Conservation (phyloP, 1,140 invertebrate genomes). For the Hesperophylax magnus region DNA sequence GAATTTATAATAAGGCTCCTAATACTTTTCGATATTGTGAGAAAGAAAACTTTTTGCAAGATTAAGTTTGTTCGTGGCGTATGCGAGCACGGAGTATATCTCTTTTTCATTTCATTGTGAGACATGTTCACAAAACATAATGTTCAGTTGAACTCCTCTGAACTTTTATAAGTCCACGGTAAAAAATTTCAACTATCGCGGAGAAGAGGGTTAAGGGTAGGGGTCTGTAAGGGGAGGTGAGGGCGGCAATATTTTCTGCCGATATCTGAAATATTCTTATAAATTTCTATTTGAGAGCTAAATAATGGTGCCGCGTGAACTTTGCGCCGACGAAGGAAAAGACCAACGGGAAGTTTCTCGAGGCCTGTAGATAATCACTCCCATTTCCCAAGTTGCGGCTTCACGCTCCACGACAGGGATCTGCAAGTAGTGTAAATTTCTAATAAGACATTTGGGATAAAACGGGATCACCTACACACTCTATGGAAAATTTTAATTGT, state of each 20-base stretch:
- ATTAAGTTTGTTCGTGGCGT: too few relatives aligned
- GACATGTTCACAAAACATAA: neutral
- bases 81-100: too few relatives aligned
- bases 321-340: neutral
- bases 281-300: neutral
- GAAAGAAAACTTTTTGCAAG: too few relatives aligned
- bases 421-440: too few relatives aligned
- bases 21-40: too few relatives aligned
- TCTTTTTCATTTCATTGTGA: too few relatives aligned
- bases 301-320: neutral
- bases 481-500: too few relatives aligned
- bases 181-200: neutral
- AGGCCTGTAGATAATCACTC: neutral
- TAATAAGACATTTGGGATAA: too few relatives aligned
- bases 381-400: conserved; percentile 4
- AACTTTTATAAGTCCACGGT: neutral
- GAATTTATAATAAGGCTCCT: too few relatives aligned
- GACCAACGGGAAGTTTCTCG: neutral
- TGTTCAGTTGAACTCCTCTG: neutral
- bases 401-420: neutral
- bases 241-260: neutral
- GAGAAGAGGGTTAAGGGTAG: too few relatives aligned
- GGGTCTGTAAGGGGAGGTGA: too few relatives aligned
- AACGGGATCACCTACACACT: too few relatives aligned
- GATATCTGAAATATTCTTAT: neutral